A percentile compares a stretch with the other conserved stretches of the same genome.
Conservation (phyloP, 2,888 invertebrate genomes). For the Conops quadrifasciatus region DNA sequence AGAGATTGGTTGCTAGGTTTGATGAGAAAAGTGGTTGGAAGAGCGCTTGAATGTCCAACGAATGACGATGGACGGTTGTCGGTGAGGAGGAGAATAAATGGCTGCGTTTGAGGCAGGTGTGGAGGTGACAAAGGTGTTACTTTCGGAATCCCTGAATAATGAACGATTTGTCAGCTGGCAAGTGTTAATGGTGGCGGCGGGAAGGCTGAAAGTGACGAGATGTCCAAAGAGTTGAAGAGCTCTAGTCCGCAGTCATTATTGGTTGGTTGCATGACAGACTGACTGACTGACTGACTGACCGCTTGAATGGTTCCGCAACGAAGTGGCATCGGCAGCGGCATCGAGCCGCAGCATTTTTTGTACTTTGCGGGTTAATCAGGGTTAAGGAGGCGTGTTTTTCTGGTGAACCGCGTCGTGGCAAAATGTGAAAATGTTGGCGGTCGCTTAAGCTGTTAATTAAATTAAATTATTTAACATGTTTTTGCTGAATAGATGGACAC, state of each 20-base stretch:
- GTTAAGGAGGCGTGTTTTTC: slow-evolving; percentile 6
- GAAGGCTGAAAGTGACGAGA: no score
- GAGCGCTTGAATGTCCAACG: background rate
- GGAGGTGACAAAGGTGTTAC: no score
- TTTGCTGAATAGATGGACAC: background rate
- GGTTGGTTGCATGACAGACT: no score
- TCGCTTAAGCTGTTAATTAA: slow-evolving; percentile 48
- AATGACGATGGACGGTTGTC: background rate
- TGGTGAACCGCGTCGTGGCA: background rate
- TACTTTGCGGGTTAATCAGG: background rate
- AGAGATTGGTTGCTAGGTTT: background rate
- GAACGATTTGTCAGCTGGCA: no score
- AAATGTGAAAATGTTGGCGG: background rate
- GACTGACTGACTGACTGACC: no score
- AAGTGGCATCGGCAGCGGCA: no score
- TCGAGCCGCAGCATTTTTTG: background rate
- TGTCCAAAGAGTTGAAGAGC: no score
- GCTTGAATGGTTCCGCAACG: no score
- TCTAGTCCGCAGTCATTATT: no score
- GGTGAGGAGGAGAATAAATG: background rate
- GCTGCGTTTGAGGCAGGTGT: background rate
- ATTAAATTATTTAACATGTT: slow-evolving; percentile 48
- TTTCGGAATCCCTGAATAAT: no score
- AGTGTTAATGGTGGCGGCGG: no score
- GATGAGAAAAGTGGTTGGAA: background rate